Evolutionary conservation across 2,888 invertebrate genomes (phyloP).

Genomic region (Craniophora ligustri): DNA sequence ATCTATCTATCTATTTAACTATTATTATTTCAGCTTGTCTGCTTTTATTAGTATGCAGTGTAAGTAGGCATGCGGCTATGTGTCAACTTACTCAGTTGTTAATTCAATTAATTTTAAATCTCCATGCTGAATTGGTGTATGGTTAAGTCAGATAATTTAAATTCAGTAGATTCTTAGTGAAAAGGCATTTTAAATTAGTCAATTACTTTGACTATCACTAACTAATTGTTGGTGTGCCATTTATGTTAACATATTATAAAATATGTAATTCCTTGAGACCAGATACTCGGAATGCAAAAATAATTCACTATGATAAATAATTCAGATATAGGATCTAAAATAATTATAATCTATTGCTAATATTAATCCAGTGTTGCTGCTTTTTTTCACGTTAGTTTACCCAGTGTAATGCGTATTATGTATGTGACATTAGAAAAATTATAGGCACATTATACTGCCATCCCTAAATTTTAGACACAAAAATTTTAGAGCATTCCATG

Average conservation of each 20-base stretch:
- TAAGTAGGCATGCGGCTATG: constrained; percentile 65
- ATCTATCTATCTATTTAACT: constrained; percentile 14
- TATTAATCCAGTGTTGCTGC: constrained; percentile 65
- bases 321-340: constrained; percentile 53
- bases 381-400: constrained; percentile 61
- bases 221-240: constrained; percentile 40
- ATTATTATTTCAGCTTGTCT: constrained; percentile 24
- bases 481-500: constrained; percentile 80
- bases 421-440: constrained; percentile 71
- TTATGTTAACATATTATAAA: constrained; percentile 24
- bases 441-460: constrained; percentile 45
- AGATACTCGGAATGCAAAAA: constrained; percentile 26
- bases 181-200: constrained; percentile 36
- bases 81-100: constrained; percentile 49
- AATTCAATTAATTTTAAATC: constrained; percentile 22
- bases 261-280: constrained; percentile 17
- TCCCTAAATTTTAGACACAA: constrained; percentile 62
- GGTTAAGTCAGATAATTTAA: constrained; percentile 35
- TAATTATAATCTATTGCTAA: constrained; percentile 58
- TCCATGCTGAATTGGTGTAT: constrained; percentile 30
- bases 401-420: constrained; percentile 73
- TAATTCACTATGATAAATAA: constrained; percentile 51
- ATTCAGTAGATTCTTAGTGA: constrained; percentile 34
- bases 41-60: constrained; percentile 52
- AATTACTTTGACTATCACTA: constrained; percentile 33